Conservation (phyloP, 2,113 vertebrate genomes). For the Isurus oxyrinchus region DNA sequence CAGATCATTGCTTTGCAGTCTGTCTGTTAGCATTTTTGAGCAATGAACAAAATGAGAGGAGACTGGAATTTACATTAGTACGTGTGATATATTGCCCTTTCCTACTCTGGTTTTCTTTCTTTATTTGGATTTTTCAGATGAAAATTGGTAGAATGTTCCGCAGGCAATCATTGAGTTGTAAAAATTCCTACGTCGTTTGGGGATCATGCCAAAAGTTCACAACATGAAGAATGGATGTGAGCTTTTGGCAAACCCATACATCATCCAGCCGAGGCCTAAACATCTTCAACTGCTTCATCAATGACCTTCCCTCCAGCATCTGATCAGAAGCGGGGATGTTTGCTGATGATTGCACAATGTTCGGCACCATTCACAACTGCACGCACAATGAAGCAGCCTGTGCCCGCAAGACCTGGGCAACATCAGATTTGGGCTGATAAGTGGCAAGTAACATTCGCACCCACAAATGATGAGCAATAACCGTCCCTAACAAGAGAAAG, state of each 20-base stretch:
- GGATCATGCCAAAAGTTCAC: not conserved
- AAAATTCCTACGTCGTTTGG: not conserved
- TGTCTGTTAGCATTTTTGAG: slow-evolving; percentile 20
- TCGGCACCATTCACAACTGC: not conserved
- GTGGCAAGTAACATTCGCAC: not conserved
- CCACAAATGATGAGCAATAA: not conserved
- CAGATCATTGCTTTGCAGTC: slow-evolving; percentile 2
- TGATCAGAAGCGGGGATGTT: no score
- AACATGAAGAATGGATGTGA: not conserved
- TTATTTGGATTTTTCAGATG: not conserved
- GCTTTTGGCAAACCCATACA: not conserved
- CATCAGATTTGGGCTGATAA: not conserved
- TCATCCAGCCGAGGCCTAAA: not conserved
- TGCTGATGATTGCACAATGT: no score
- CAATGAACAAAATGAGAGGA: not conserved
- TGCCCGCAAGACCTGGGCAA: not conserved
- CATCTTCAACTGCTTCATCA: not conserved
- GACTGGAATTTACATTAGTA: slow-evolving; percentile 15
- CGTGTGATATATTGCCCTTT: slow-evolving; percentile 8
- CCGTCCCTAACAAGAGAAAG: not conserved
- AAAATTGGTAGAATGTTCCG: not conserved
- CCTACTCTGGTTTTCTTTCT: not conserved
- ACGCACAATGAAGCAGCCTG: not conserved
- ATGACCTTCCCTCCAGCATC: not conserved
- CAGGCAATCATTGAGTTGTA: not conserved